Evolutionary conservation across 2,888 invertebrate species (phyloP), one percentile per base, ranked within the genome.

Genomic region (Drosophila parthenogenetica): DNA sequence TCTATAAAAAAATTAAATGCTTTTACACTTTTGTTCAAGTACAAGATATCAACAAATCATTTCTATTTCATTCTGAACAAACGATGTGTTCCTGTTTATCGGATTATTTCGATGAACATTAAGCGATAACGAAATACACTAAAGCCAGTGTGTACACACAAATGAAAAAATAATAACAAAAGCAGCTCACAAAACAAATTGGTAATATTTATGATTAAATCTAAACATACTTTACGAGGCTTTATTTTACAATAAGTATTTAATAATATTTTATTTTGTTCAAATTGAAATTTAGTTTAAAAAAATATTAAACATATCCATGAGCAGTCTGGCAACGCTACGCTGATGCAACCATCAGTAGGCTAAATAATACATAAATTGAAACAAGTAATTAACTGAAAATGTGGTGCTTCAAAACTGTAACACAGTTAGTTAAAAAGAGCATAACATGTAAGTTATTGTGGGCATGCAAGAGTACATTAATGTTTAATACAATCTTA

Each of bases 321-420:
- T 8, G 13, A 2, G 3, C 32, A 40, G 46, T 79, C 70, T 61
- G 76, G 79, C 75, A 77, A 74, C 76, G 58, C 79, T 54, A 25
- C 32, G 79, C 75, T 79, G 76, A 79, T 77, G 76, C 76, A 76
- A 76, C 74, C 62, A 76, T 5, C 62, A 54, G 35, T 22, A 48
- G 50, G 29, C 46, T 11, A n/a, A n/a, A n/a, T 11, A 45, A 59
- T 13, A 57, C 29, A 43, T 72, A 39, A 17, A 37, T 46, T 25
- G 40, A 43, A 58, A 54, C 61, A 45, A 48, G 16, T 39, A 16
- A 69, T 64, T 62, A 48, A 42, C 65, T 63, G 35, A 51, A 32
- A 63, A 88, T 88, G 89, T 83, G 83, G 64, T 51, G 68, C 59
- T 10, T 83, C 1, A 86, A 78, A 69, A 57, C 60, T 5, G 51